phyloP scores from a whole-genome alignment of 2,113 vertebrate species.

The Romanogobio albipinnatus region DNA sequence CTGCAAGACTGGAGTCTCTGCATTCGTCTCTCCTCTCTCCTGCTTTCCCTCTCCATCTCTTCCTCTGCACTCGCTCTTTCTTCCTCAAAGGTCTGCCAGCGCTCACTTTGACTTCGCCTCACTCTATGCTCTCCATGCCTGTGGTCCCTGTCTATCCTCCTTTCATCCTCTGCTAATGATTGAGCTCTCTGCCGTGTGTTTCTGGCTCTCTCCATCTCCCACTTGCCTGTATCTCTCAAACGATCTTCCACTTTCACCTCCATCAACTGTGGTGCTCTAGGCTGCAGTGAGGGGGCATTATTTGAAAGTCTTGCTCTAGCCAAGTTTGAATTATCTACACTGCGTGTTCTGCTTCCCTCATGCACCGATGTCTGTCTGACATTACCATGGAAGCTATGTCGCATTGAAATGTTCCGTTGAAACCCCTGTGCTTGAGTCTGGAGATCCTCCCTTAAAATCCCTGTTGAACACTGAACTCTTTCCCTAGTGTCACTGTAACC shows the following conservation, averaged over 20 bases:
- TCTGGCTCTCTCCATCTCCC: slow-evolving; percentile 35
- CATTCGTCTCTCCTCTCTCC: slow-evolving; percentile 49
- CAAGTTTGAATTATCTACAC: slow-evolving; percentile 42
- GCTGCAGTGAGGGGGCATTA: background rate
- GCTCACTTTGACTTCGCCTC: slow-evolving; percentile 59
- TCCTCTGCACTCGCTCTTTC: slow-evolving; percentile 61
- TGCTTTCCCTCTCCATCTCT: slow-evolving; percentile 57
- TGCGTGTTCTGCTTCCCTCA: slow-evolving; percentile 54
- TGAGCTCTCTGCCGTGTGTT: background rate
- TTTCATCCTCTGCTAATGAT: slow-evolving; percentile 34
- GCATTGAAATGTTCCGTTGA: slow-evolving; percentile 62
- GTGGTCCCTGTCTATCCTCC: slow-evolving; percentile 32
- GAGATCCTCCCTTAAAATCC: background rate
- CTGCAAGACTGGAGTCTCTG: slow-evolving; percentile 53
- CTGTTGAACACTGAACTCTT: slow-evolving; percentile 1
- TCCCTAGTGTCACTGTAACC: slow-evolving; percentile 57
- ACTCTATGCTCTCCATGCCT: slow-evolving; percentile 32
- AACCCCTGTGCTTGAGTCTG: slow-evolving; percentile 62
- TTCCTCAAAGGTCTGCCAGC: slow-evolving; percentile 26
- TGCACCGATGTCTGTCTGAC: slow-evolving; percentile 56
- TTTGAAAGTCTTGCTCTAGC: slow-evolving; percentile 50
- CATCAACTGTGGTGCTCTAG: slow-evolving; percentile 48
- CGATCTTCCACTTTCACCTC: slow-evolving; percentile 51
- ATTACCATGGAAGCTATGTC: slow-evolving; percentile 75
- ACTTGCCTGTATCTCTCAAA: slow-evolving; percentile 47